Conservation (phyloP, 2,888 invertebrate genomes). For the Brenthis daphne region DNA sequence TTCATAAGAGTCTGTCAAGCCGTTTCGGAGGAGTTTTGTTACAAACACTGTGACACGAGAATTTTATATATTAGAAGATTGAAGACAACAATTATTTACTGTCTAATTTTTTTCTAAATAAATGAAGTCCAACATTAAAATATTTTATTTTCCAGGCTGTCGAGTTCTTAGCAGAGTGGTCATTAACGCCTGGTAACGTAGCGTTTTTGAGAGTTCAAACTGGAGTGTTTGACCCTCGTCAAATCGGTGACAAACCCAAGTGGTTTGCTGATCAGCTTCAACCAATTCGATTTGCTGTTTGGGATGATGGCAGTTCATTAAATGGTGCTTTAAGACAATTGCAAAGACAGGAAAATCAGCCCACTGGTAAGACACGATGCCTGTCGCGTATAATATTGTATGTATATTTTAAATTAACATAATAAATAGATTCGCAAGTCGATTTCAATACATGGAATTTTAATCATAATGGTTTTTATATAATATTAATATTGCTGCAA, state of each 20-base stretch:
- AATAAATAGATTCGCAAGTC: too few species aligned
- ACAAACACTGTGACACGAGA: too few species aligned
- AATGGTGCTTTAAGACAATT: conserved; percentile 88
- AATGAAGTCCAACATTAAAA: not conserved
- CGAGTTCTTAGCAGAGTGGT: conserved; percentile 99
- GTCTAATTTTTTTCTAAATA: too few species aligned
- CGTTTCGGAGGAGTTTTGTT: too few species aligned
- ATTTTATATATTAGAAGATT: not conserved
- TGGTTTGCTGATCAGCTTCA: conserved; percentile 97
- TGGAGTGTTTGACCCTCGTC: conserved; percentile 95
- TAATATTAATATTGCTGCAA: too few species aligned
- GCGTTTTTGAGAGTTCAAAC: conserved; percentile 99
- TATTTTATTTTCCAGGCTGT: conserved; percentile 86
- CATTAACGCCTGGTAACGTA: conserved; percentile 97
- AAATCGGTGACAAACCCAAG: conserved; percentile 98
- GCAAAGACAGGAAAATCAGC: conserved; percentile 89
- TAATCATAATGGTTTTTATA: not conserved
- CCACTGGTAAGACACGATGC: conserved; percentile 81
- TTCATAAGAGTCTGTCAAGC: too few species aligned
- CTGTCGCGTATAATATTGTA: not conserved
- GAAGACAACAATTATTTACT: too few species aligned
- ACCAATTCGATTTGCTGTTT: conserved; percentile 94
- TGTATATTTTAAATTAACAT: too few species aligned
- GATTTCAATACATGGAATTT: not conserved
- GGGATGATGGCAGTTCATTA: conserved; percentile 93